A percentile compares a stretch with the other conserved stretches of the same genome.
Conservation (phyloP, 2,888 invertebrate species). For the Cryptocephalus moraei region DNA sequence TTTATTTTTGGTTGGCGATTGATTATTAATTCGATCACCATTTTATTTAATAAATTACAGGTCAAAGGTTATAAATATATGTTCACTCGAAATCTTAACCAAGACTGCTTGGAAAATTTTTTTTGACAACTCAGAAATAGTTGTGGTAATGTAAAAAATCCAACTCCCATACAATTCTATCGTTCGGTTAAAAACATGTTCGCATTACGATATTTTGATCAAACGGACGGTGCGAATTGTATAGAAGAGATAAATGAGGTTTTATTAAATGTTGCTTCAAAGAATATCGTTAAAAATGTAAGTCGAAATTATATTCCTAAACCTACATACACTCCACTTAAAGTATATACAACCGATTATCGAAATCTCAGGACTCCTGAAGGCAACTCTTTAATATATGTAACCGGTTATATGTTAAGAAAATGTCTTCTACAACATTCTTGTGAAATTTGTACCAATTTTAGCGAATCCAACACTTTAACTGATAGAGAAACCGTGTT, state of each 20-base stretch:
- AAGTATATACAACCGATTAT: not conserved
- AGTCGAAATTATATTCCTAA: not conserved
- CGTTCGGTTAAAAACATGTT: not conserved
- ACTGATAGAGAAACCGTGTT: too few relatives aligned
- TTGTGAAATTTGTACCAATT: not conserved
- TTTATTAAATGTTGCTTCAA: too few relatives aligned
- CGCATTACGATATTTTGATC: not conserved
- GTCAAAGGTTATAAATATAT: conserved; percentile 5
- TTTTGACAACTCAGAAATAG: not conserved
- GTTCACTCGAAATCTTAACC: conserved; percentile 11
- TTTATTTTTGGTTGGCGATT: conserved; percentile 8
- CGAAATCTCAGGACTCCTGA: not conserved
- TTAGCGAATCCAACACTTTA: too few relatives aligned
- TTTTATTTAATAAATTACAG: conserved; percentile 7
- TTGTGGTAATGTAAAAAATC: not conserved
- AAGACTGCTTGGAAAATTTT: too few relatives aligned
- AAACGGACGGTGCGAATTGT: not conserved
- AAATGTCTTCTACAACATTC: not conserved
- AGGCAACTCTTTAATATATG: not conserved
- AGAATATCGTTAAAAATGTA: not conserved
- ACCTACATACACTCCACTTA: too few relatives aligned
- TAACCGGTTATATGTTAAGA: not conserved
- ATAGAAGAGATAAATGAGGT: not conserved
- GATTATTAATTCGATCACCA: conserved; percentile 3
- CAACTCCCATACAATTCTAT: not conserved